These are phyloP conservation scores for Trogon surrucura DNA, from an alignment of 2,113 vertebrate species.

Conservation along the genomic window DNA sequence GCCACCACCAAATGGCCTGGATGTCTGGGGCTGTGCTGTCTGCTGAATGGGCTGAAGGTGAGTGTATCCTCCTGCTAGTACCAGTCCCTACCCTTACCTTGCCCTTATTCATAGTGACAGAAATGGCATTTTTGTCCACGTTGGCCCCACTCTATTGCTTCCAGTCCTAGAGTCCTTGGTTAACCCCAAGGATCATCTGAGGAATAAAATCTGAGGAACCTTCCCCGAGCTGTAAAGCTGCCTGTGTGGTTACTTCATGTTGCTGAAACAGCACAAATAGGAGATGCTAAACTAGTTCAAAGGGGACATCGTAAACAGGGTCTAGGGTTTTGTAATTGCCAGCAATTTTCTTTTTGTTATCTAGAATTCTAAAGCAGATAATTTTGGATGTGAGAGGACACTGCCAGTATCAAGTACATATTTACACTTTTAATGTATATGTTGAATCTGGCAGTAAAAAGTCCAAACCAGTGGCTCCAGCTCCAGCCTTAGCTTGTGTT, in stretches of 20 bases:
- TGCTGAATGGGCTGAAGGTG: not conserved
- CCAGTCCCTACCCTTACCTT: not conserved
- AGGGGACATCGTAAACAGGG: not conserved
- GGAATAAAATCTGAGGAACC: not conserved
- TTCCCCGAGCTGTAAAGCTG: not conserved
- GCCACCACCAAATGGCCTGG: not conserved
- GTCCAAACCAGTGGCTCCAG: not conserved
- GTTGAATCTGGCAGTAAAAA: not conserved
- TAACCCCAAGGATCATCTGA: not conserved
- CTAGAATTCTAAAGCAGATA: constrained; percentile 15
- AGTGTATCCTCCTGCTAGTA: not conserved
- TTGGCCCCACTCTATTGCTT: not conserved
- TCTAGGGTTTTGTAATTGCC: not conserved
- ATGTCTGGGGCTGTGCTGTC: not conserved
- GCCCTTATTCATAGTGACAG: not conserved
- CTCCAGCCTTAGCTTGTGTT: not conserved
- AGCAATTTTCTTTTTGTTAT: constrained; percentile 8
- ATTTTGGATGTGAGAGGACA: not conserved
- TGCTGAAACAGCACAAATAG: not conserved
- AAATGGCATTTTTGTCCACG: not conserved
- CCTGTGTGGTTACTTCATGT: not conserved
- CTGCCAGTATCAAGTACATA: constrained; percentile 4
- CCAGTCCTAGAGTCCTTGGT: not conserved
- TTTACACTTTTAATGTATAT: constrained; percentile 15
- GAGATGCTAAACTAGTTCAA: not conserved